Evolutionary conservation across 2,888 invertebrate genomes (phyloP), one percentile per base, ranked within the genome.

Genomic region (Apotomis betuletana): DNA sequence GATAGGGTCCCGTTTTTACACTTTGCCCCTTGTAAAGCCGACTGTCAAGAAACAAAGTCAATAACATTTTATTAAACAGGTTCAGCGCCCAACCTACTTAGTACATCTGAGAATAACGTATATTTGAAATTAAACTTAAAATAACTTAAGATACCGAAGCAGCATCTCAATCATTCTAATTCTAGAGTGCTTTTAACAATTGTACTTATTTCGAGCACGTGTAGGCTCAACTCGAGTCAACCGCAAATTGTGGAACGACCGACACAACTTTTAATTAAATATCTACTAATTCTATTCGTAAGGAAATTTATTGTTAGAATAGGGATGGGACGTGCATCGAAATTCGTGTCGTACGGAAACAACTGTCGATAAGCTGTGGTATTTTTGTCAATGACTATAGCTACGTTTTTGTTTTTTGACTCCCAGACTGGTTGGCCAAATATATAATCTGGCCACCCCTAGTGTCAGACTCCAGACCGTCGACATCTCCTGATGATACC

Each of bases 241-340:
- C 86, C 88, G 80, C 88, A 83, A 81, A 82, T 81, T 81, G 78
- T 76, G 78, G 73, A 78, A 80, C 81, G 83, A 78, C 83, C 49
- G 8, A 49, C 49, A 85, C 87, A 90, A 90, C 87, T 91, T 91
- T 91, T 90, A 90, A 90, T 91, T 90, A 91, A 91, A 90, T 84
- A 90, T 72, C 67, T 68, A 72, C 87, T 90, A 90, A 90, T 90
- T 86, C 85, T 79, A 82, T 89, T 85, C 84, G 84, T 85, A 83
- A 85, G 85, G 81, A 85, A 88, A 87, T 90, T 89, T 87, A 88
- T 87, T 87, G 86, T 87, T 83, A 78, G 77, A 79, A 64, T 85
- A 89, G 85, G 78, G 86, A 78, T 75, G 86, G 61, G 81, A 69
- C 61, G 69, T 49, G 74, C 70, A 73, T 38, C 67, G 38, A 46